Evolutionary conservation across 2,888 invertebrate genomes (phyloP), one percentile per base, ranked within the genome.

Genomic region (Stomorhina lunata): DNA sequence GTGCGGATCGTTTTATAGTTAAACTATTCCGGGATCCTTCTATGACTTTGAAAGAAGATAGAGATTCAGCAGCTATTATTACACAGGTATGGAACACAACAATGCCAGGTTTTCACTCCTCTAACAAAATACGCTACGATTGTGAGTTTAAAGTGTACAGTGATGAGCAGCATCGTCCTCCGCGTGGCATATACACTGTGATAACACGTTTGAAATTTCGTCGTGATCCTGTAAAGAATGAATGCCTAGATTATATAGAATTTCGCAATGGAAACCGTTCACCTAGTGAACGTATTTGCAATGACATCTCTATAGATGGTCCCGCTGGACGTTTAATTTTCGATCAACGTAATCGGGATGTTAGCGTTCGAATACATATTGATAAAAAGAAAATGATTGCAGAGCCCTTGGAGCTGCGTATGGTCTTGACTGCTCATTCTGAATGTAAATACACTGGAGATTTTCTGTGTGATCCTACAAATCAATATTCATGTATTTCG

Each of bases 121-220:
- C 85, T 1, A 88, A 89, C 68, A 89, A 87, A 79, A 85, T 90
- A 20, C 89, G 88, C 73, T 88, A 89, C 61, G 88, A 90, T 69
- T 91, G 91, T 82, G 84, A 87, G 45, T 91, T 91, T 61, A 85
- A 87, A 12, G 89, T 91, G 2, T 85, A 87, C 53, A 87, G 84
- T 7, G 87, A 88, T 2, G 86, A 87, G 20, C 86, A 86, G 1
- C 86, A 86, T 9, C 87, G 88, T 10, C 43, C 59, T n/a, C 59
- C 71, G 2, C 57, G 82, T 0, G 90, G 90, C 12, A 89, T 90
- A 10, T 90, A 89, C 66, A 90, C 89, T 0, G 87, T 89, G 0
- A 90, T 90, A 7, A 90, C 90, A 0, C 88, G 88, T 1, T 84
- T 90, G 0, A 91, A 91, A 77, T 89, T 90, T 37, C 87, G 91